These are phyloP conservation scores for Microplitis deprimator DNA, from an alignment of 2,888 invertebrate species.

Conservation along the genomic window DNA sequence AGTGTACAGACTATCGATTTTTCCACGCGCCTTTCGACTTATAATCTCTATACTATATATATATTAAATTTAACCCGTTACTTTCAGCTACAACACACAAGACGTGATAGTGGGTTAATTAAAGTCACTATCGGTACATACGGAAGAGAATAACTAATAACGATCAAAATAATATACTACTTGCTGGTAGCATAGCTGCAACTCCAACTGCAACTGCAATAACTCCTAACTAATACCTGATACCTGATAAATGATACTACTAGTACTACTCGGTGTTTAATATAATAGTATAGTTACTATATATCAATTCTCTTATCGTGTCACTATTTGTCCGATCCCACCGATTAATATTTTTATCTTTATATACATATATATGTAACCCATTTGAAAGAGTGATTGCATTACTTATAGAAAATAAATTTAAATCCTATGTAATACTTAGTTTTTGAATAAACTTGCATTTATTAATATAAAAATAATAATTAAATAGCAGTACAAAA, in stretches of 20 bases:
- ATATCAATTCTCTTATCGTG: slow-evolving; percentile 29
- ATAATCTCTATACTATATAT: slow-evolving; percentile 33
- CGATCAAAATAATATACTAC: neutral
- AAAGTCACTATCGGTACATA: slow-evolving; percentile 26
- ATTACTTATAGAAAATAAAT: neutral
- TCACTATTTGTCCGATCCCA: slow-evolving; percentile 25
- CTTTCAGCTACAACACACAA: slow-evolving; percentile 16
- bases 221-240: no score
- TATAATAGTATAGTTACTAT: neutral
- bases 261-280: neutral
- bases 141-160: slow-evolving; percentile 29
- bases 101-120: slow-evolving; percentile 20
- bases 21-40: slow-evolving; percentile 44
- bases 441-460: neutral
- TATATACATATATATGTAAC: neutral
- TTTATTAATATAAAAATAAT: no score
- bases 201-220: no score
- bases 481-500: no score
- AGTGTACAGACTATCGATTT: slow-evolving; percentile 44
- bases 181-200: neutral
- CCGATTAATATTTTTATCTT: slow-evolving; percentile 18
- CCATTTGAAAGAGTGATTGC: neutral
- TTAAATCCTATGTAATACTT: neutral
- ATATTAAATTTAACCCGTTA: slow-evolving; percentile 17
- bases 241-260: neutral